phyloP scores from a whole-genome alignment of 2,113 vertebrate genomes.

The Grantiella picta region DNA sequence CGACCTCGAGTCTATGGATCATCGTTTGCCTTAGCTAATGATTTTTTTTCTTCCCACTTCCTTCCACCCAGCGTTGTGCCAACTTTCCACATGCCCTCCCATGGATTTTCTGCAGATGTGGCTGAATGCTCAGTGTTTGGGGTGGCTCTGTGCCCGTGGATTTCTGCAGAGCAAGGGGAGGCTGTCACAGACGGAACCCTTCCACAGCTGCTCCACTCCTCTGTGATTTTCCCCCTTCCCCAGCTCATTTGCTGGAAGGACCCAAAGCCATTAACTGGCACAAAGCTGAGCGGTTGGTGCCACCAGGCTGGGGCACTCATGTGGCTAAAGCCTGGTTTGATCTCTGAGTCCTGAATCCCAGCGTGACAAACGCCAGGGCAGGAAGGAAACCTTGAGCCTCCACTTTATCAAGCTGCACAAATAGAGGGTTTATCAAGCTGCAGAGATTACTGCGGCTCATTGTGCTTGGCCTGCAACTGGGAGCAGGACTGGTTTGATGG shows the following conservation, averaged over 20 bases:
- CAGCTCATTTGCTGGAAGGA: not conserved
- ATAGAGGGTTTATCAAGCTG: not conserved
- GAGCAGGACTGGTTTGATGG: not conserved
- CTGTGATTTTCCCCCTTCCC: not conserved
- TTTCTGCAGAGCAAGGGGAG: conserved; percentile 21
- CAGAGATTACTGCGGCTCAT: not conserved
- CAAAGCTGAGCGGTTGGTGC: not conserved
- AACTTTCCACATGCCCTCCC: conserved; percentile 53
- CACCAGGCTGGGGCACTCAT: not conserved
- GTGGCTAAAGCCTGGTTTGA: not conserved
- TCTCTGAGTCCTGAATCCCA: not conserved
- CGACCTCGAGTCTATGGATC: not conserved
- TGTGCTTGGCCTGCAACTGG: not conserved
- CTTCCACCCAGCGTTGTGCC: conserved; percentile 25
- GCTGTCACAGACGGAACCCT: not conserved
- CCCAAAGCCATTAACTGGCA: not conserved
- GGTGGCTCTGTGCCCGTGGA: conserved; percentile 5
- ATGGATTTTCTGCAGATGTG: conserved; percentile 47
- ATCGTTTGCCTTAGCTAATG: not conserved
- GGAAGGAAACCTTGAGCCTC: conserved; percentile 42
- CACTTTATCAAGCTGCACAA: not conserved
- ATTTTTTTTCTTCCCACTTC: conserved; percentile 55
- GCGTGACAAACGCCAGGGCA: not conserved
- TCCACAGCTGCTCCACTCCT: not conserved
- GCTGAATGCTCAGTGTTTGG: not conserved